Evolutionary conservation across 2,113 vertebrate genomes (phyloP).

Genomic region (Aphelocoma coerulescens): DNA sequence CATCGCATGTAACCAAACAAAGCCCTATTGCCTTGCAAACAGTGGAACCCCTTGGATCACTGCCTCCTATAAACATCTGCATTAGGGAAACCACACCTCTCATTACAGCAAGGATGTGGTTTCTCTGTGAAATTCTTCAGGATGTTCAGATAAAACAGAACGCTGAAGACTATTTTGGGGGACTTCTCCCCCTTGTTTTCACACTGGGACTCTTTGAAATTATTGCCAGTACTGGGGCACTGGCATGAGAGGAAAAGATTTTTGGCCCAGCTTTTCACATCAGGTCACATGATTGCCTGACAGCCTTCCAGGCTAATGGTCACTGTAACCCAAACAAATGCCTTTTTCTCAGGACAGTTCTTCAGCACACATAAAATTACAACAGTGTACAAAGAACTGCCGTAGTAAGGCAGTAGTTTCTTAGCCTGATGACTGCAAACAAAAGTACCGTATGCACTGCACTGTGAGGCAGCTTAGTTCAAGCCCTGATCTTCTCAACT

Average conservation of each 20-base stretch:
- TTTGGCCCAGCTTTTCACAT: background rate
- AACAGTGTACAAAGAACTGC: background rate
- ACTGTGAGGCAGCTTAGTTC: background rate
- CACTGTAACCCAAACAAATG: background rate
- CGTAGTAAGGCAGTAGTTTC: background rate
- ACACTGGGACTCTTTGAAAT: background rate
- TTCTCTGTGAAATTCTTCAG: background rate
- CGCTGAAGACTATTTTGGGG: background rate
- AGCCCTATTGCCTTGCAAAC: background rate
- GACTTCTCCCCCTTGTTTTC: background rate
- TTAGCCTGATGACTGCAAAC: background rate
- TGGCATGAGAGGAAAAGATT: background rate
- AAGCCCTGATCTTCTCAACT: background rate
- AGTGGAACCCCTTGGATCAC: background rate
- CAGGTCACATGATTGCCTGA: background rate
- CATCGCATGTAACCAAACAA: background rate
- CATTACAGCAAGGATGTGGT: background rate
- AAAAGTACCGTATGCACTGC: background rate
- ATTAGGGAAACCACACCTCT: background rate
- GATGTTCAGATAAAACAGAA: background rate
- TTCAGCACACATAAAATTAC: background rate
- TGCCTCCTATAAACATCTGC: background rate
- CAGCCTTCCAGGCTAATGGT: background rate
- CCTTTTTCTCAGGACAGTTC: background rate
- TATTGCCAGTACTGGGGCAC: background rate